Evolutionary conservation across 2,113 vertebrate genomes (phyloP).

Genomic region (Larimichthys crocea): DNA sequence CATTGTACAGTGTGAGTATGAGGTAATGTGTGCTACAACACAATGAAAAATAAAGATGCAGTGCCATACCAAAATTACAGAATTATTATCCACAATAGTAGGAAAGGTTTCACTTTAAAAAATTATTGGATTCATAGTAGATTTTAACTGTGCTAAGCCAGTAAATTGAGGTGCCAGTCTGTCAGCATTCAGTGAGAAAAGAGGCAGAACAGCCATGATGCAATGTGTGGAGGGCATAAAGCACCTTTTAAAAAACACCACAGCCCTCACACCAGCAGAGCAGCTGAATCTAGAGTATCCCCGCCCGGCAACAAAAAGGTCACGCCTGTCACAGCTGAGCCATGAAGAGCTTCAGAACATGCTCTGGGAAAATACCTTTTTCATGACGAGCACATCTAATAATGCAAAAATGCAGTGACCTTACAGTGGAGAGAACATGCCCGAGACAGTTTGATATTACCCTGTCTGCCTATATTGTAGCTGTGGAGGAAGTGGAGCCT

Average conservation of each 20-base stretch:
- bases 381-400: conserved; percentile 45
- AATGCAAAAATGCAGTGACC: conserved; percentile 55
- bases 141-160: conserved; percentile 21
- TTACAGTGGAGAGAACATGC: conserved; percentile 33
- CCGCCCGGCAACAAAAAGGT: conserved; percentile 60
- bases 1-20: no score
- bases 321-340: conserved; percentile 59
- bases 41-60: not conserved
- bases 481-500: conserved; percentile 48
- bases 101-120: conserved; percentile 10
- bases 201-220: conserved; percentile 41
- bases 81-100: conserved; percentile 11
- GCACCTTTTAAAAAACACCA: conserved; percentile 45
- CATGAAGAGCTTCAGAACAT: conserved; percentile 42
- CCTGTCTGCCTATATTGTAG: conserved; percentile 58
- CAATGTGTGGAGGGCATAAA: conserved; percentile 46
- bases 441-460: conserved; percentile 54
- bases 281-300: conserved; percentile 66
- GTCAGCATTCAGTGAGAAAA: conserved; percentile 36
- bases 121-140: conserved; percentile 4
- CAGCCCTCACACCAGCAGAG: conserved; percentile 45
- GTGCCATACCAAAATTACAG: not conserved
- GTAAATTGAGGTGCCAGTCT: conserved; percentile 21
- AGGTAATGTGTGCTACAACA: not conserved
- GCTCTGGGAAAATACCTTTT: conserved; percentile 52